These are phyloP conservation scores for Lateolabrax maculatus DNA, from an alignment of 2,797 vertebrate genomes.

Conservation along the genomic window DNA sequence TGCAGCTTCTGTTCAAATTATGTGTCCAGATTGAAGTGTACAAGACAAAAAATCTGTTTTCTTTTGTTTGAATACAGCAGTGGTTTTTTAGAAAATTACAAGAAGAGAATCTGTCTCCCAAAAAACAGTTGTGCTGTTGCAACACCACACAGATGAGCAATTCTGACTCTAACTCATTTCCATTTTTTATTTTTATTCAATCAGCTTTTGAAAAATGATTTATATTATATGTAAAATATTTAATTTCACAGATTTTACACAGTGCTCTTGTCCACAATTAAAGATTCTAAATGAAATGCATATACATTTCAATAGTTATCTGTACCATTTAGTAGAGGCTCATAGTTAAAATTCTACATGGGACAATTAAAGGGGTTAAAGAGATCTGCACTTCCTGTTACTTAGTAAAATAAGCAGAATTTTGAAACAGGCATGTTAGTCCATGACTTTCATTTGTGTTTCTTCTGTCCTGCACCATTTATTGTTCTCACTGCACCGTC, in stretches of 20 bases:
- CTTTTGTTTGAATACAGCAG: not conserved
- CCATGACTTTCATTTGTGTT: slow-evolving; percentile 18
- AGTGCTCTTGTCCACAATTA: not conserved
- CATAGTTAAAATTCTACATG: not conserved
- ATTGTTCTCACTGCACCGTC: slow-evolving; percentile 15
- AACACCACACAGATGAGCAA: too few relatives aligned
- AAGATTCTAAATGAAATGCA: not conserved
- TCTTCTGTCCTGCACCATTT: slow-evolving; percentile 33
- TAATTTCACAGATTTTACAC: not conserved
- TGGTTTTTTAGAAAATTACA: not conserved
- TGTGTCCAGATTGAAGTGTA: not conserved
- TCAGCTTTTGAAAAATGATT: not conserved
- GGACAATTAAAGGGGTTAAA: not conserved
- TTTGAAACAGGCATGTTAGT: slow-evolving; percentile 28
- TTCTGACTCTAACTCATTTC: too few relatives aligned
- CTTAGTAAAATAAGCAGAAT: not conserved
- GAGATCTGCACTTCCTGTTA: not conserved
- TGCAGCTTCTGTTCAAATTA: too few relatives aligned
- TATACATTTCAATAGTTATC: not conserved
- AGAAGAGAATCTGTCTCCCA: too few relatives aligned
- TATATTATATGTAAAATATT: not conserved
- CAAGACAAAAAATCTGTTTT: not conserved
- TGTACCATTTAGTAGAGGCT: not conserved
- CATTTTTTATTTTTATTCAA: not conserved
- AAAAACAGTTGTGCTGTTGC: too few relatives aligned